Conservation (phyloP, 2,888 invertebrate species). For the Syritta pipiens region DNA sequence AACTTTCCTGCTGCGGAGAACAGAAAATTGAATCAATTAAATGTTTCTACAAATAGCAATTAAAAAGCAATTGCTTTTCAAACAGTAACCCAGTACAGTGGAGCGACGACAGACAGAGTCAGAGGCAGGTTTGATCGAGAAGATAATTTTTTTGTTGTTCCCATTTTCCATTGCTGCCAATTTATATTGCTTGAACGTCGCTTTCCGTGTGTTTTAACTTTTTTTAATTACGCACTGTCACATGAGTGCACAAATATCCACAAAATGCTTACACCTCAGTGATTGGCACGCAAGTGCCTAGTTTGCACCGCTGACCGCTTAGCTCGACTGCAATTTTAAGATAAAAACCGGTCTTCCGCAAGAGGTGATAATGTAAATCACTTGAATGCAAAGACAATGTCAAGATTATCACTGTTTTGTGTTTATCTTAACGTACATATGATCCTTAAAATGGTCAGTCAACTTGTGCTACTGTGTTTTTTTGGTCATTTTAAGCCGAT, state of each 20-base stretch:
- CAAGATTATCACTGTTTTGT: slow-evolving; percentile 11
- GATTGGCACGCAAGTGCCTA: slow-evolving; percentile 52
- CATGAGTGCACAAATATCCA: slow-evolving; percentile 26
- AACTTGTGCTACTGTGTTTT: background rate
- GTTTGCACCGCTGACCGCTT: too few relatives aligned
- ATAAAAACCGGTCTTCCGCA: slow-evolving; percentile 22
- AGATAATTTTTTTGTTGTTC: slow-evolving; percentile 44
- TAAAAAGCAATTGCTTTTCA: slow-evolving; percentile 40
- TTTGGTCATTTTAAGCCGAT: background rate
- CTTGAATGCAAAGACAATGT: slow-evolving; percentile 24
- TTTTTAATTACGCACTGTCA: slow-evolving; percentile 20
- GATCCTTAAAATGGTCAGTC: slow-evolving; percentile 1
- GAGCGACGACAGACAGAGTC: too few relatives aligned
- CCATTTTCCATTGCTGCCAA: slow-evolving; percentile 32
- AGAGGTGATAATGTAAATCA: slow-evolving; percentile 18
- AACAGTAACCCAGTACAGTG: background rate
- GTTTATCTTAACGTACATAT: background rate
- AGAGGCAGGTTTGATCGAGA: slow-evolving; percentile 42
- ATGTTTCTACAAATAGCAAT: slow-evolving; percentile 34
- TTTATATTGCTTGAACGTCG: slow-evolving; percentile 18
- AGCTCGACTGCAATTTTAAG: slow-evolving; percentile 5
- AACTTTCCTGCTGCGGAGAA: slow-evolving; percentile 17
- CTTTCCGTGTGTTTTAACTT: slow-evolving; percentile 3
- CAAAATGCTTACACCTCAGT: slow-evolving; percentile 44
- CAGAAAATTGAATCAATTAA: slow-evolving; percentile 38